Evolutionary conservation across 1,140 invertebrate genomes (phyloP).

Genomic region (Sminthurinus signatus): DNA sequence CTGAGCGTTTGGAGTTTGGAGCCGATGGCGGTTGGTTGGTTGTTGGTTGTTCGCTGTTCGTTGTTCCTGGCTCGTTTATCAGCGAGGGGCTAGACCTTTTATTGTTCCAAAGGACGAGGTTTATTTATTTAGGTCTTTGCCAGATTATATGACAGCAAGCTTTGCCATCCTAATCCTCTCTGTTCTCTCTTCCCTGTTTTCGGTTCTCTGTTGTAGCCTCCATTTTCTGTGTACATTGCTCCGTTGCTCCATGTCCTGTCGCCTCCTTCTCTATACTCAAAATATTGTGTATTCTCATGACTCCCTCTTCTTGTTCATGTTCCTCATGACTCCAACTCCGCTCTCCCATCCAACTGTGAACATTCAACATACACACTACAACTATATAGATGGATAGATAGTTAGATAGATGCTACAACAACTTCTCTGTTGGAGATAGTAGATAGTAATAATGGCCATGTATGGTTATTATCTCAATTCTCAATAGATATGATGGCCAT

Average conservation of each 20-base stretch:
- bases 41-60: too few species aligned
- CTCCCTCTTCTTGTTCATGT: background rate
- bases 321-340: background rate
- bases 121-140: constrained; percentile 7
- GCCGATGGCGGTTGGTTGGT: too few species aligned
- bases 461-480: background rate
- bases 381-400: background rate
- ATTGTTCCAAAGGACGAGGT: background rate
- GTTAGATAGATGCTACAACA: background rate
- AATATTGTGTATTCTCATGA: background rate
- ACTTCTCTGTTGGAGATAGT: background rate
- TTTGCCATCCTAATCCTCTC: constrained; percentile 8
- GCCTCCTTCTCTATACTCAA: background rate
- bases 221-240: background rate
- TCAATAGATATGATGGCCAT: constrained; percentile 1
- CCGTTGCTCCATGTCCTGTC: background rate
- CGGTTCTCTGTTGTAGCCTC: background rate
- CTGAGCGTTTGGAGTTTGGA: too few species aligned
- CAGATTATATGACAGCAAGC: constrained; percentile 10
- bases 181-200: background rate
- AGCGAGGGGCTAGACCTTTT: constrained; percentile 1
- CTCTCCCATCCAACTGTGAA: background rate
- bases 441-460: background rate
- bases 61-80: background rate
- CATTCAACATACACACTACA: background rate